A percentile compares a stretch with the other conserved stretches of the same genome.
Evolutionary conservation across 2,888 invertebrate genomes (phyloP).

Genomic region (Hirtodrosophila histrioides): DNA sequence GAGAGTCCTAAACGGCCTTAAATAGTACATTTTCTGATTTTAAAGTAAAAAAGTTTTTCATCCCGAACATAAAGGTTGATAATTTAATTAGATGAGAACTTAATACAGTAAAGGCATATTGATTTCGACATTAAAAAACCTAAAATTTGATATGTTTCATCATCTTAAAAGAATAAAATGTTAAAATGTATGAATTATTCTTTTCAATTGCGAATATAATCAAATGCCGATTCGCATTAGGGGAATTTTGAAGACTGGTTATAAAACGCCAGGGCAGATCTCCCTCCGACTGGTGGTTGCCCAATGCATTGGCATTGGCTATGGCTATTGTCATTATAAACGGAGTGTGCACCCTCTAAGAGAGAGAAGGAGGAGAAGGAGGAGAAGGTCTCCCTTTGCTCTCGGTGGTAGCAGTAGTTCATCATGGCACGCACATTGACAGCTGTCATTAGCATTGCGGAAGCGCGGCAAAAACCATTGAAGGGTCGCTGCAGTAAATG

Average conservation of each 20-base stretch:
- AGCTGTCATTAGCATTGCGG: slow-evolving; percentile 79
- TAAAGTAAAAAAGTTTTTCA: no score
- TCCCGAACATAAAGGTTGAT: no score
- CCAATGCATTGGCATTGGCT: background rate
- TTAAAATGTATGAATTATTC: no score
- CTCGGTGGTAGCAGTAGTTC: slow-evolving; percentile 52
- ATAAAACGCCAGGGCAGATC: background rate
- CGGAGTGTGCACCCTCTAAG: slow-evolving; percentile 39
- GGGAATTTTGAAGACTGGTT: slow-evolving; percentile 10
- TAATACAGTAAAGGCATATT: no score
- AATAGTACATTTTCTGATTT: no score
- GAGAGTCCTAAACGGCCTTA: no score
- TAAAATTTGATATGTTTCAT: no score
- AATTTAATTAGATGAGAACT: no score
- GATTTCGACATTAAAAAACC: no score
- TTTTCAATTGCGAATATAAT: no score
- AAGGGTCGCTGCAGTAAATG: slow-evolving; percentile 61
- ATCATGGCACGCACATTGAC: slow-evolving; percentile 76
- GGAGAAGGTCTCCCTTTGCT: slow-evolving; percentile 12
- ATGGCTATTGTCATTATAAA: slow-evolving; percentile 15
- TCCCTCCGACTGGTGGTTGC: slow-evolving; percentile 33
- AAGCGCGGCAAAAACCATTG: slow-evolving; percentile 67
- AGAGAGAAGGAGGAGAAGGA: slow-evolving; percentile 23
- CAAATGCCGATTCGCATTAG: background rate
- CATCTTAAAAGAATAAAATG: no score